Conservation (phyloP, 2,888 invertebrate genomes). For the Aleiodes testaceus region DNA sequence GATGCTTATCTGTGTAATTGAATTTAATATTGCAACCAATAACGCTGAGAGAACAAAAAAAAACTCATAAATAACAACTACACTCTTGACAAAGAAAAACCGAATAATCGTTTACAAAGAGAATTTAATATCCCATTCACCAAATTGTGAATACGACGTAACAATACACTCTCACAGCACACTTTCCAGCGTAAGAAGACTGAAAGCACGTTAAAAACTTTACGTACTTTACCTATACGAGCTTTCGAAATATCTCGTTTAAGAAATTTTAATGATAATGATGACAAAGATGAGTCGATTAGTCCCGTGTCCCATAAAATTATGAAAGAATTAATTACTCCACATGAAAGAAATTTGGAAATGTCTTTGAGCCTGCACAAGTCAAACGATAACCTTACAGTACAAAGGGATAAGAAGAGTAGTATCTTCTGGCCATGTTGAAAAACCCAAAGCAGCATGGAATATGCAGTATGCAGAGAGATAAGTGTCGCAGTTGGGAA, state of each 20-base stretch:
- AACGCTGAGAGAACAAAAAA: too few relatives aligned
- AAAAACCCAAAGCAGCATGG: slow-evolving; percentile 50
- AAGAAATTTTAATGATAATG: too few relatives aligned
- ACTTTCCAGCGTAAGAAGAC: not conserved
- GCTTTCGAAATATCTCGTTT: too few relatives aligned
- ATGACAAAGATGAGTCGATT: too few relatives aligned
- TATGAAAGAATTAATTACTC: too few relatives aligned
- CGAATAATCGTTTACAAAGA: not conserved
- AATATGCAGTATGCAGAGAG: slow-evolving; percentile 64
- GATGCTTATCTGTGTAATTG: too few relatives aligned
- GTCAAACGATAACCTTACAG: not conserved
- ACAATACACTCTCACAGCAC: not conserved
- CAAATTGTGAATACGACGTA: not conserved
- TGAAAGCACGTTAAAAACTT: slow-evolving; percentile 18
- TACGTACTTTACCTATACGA: not conserved
- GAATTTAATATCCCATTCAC: not conserved
- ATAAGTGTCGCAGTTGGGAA: slow-evolving; percentile 69
- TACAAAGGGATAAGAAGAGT: slow-evolving; percentile 14
- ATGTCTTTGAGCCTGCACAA: not conserved
- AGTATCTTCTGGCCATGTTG: slow-evolving; percentile 38
- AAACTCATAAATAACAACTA: too few relatives aligned
- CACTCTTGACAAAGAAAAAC: too few relatives aligned
- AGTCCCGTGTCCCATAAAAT: too few relatives aligned
- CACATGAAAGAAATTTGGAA: not conserved
- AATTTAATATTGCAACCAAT: too few relatives aligned